phyloP scores from a whole-genome alignment of 1,140 invertebrate genomes.

The Yoshiicerus persimilis region DNA sequence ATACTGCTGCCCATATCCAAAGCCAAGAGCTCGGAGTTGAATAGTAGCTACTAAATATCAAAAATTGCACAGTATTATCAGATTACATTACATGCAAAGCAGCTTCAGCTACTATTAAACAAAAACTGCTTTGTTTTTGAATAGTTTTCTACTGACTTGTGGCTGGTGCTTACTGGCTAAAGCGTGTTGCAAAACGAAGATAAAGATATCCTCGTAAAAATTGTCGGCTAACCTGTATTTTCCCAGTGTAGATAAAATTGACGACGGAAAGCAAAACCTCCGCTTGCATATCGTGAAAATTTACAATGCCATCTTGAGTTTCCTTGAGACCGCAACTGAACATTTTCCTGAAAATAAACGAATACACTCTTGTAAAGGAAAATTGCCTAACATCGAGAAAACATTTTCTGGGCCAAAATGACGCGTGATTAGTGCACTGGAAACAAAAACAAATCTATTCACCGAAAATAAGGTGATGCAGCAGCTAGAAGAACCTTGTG shows the following conservation, averaged over 20 bases:
- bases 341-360: slow-evolving; percentile 50
- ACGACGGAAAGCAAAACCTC: slow-evolving; percentile 58
- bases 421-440: too few species aligned
- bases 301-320: slow-evolving; percentile 57
- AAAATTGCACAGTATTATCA: not conserved
- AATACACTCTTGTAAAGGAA: not conserved
- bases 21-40: not conserved
- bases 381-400: too few species aligned
- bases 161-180: not conserved
- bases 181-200: not conserved
- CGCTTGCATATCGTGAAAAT: slow-evolving; percentile 60
- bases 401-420: too few species aligned
- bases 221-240: slow-evolving; percentile 49
- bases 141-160: not conserved
- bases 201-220: not conserved
- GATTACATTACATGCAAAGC: not conserved
- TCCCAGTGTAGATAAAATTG: slow-evolving; percentile 61
- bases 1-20: not conserved
- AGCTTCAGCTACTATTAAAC: not conserved
- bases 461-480: slow-evolving; percentile 64
- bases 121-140: not conserved
- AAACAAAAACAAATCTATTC: not conserved
- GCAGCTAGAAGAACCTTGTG: slow-evolving; percentile 64
- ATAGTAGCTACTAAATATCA: not conserved
- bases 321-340: slow-evolving; percentile 56